Conservation (phyloP, 2,113 vertebrate species). For the Sinocyclocheilus maitianheensis region DNA sequence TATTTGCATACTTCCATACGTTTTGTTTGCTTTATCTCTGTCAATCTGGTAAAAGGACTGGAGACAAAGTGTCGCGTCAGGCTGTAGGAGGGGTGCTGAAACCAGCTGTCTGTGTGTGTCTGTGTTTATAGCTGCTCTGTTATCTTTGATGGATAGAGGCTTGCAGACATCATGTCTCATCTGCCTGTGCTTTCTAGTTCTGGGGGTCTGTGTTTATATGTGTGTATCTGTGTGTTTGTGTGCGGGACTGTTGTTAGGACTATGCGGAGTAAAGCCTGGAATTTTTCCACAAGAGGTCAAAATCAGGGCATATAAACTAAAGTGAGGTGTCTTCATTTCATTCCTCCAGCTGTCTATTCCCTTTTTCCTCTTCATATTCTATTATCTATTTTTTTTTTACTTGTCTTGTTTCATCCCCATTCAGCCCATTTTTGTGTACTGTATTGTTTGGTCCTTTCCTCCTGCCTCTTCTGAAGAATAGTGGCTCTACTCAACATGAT, state of each 20-base stretch:
- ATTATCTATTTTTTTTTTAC: neutral
- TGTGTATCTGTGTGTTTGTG: conserved; percentile 20
- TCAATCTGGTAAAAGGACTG: conserved; percentile 52
- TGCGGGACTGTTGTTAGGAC: conserved; percentile 26
- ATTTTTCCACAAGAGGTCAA: conserved; percentile 39
- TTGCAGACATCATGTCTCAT: conserved; percentile 57
- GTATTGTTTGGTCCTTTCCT: neutral
- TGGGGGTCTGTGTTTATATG: conserved; percentile 21
- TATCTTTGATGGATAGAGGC: conserved; percentile 53
- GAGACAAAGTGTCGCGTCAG: conserved; percentile 58
- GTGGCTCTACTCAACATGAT: neutral
- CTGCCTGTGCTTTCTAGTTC: conserved; percentile 23
- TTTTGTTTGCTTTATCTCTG: conserved; percentile 46
- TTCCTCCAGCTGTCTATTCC: conserved; percentile 12
- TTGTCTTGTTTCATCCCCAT: neutral
- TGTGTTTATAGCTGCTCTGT: conserved; percentile 43
- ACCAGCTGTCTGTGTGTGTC: conserved; percentile 3
- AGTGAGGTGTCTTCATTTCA: conserved; percentile 24
- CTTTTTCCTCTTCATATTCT: neutral
- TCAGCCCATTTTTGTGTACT: neutral
- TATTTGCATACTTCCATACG: conserved; percentile 35
- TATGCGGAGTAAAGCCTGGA: conserved; percentile 15
- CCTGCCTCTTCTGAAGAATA: neutral
- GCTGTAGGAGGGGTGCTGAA: conserved; percentile 32
- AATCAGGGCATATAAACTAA: conserved; percentile 28